Conservation (phyloP, 2,888 invertebrate species). For the Trichogramma evanescens region DNA sequence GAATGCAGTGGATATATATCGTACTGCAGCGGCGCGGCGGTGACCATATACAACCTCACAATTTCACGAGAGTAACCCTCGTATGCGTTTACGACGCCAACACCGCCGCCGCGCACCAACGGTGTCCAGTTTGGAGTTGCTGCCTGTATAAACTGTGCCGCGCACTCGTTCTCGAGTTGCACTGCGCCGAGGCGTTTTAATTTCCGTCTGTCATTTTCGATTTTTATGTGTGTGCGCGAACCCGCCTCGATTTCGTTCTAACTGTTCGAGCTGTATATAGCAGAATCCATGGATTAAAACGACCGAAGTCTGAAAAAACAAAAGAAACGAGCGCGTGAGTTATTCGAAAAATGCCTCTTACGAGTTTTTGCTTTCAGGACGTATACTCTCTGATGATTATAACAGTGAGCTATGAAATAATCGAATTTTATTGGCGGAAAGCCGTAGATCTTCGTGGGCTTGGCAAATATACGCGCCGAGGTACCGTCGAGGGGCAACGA, state of each 20-base stretch:
- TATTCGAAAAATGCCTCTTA: constrained; percentile 13
- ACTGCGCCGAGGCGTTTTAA: constrained; percentile 30
- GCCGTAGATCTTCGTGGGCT: no score
- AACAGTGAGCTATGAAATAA: neutral
- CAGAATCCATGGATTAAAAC: constrained; percentile 36
- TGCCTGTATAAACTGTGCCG: neutral
- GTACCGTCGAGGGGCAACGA: no score
- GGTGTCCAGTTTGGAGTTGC: neutral
- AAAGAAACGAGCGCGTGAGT: no score
- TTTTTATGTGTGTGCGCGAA: constrained; percentile 28
- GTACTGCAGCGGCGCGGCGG: neutral
- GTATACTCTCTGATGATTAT: constrained; percentile 1
- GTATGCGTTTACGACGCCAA: neutral
- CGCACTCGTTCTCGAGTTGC: neutral
- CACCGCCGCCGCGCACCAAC: neutral
- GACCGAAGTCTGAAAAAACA: constrained; percentile 3
- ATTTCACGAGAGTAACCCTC: constrained; percentile 21
- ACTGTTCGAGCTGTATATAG: constrained; percentile 23
- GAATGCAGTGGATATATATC: no score
- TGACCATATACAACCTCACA: constrained; percentile 6
- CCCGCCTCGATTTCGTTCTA: constrained; percentile 19
- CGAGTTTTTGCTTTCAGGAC: constrained; percentile 31
- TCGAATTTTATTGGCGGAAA: constrained; percentile 2
- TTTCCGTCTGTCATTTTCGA: constrained; percentile 36
- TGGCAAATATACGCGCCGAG: no score